Evolutionary conservation across 2,888 invertebrate genomes (phyloP).

Genomic region (Syrphus vitripennis): DNA sequence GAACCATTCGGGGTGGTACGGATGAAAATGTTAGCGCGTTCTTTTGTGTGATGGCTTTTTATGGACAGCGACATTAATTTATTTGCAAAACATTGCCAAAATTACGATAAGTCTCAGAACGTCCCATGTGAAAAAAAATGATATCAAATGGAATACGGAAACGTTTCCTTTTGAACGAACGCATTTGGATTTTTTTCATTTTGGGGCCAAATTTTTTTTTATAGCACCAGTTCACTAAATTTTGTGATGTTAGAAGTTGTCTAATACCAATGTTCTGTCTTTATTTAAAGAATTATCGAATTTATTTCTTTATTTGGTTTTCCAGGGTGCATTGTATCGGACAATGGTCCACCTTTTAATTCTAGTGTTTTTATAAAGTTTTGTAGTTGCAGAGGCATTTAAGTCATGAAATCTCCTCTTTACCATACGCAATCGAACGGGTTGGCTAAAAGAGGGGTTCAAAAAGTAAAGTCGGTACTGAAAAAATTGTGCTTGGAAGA

Average conservation of each 20-base stretch:
- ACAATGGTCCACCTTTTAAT: too few relatives aligned
- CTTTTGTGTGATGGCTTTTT: neutral
- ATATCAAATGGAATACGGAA: neutral
- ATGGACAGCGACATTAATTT: neutral
- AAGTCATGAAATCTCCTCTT: too few relatives aligned
- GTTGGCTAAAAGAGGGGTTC: too few relatives aligned
- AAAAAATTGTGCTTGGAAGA: neutral
- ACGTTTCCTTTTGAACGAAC: neutral
- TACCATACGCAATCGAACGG: too few relatives aligned
- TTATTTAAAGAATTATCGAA: neutral
- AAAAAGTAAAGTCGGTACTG: neutral
- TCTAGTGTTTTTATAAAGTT: too few relatives aligned
- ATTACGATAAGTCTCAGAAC: neutral
- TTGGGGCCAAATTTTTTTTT: neutral
- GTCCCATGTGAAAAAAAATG: neutral
- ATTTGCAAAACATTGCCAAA: neutral
- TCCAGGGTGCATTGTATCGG: too few relatives aligned
- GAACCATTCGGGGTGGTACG: conserved; percentile 11
- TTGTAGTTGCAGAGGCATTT: too few relatives aligned
- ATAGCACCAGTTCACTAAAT: neutral
- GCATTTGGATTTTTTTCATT: neutral
- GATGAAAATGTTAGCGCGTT: neutral
- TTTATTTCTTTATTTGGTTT: too few relatives aligned
- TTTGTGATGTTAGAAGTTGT: neutral
- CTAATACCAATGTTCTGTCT: neutral